phyloP scores from a whole-genome alignment of 2,797 vertebrate species.

The Myotis myotis region DNA sequence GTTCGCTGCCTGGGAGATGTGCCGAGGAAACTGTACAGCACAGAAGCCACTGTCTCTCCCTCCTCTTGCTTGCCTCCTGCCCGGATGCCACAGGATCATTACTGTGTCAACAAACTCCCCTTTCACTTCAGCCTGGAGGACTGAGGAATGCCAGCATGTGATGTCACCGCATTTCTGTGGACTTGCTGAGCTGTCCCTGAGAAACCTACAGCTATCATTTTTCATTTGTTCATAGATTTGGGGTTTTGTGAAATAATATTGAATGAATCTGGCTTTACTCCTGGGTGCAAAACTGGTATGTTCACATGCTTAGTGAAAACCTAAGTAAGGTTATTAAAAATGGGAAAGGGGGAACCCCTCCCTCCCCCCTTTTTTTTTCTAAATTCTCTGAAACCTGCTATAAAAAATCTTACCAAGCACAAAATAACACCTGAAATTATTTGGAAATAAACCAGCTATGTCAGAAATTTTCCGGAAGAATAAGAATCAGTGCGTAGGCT shows the following conservation, averaged over 20 bases:
- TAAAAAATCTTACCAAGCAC: neutral
- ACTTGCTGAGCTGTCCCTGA: constrained; percentile 1
- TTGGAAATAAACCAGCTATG: neutral
- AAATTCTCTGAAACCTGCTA: constrained; percentile 6
- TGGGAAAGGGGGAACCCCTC: neutral
- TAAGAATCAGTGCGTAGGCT: neutral
- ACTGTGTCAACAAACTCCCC: neutral
- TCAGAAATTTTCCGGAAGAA: neutral
- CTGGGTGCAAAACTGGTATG: neutral
- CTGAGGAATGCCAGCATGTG: constrained; percentile 45
- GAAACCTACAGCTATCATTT: neutral
- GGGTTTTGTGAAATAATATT: constrained; percentile 2
- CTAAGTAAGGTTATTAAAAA: neutral
- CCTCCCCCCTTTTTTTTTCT: fast-evolving
- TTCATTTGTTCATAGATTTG: constrained; percentile 40
- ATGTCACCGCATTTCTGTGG: constrained; percentile 13
- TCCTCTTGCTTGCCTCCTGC: constrained; percentile 23
- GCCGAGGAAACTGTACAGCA: constrained; percentile 71
- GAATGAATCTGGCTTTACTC: constrained; percentile 28
- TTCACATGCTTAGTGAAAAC: neutral
- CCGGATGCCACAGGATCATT: constrained; percentile 48
- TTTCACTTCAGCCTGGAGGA: neutral
- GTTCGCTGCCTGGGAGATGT: constrained; percentile 64
- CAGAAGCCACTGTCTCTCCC: constrained; percentile 72
- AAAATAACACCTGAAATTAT: neutral